Percentiles rank a stretch among this genome's conserved stretches.
phyloP scores from a whole-genome alignment of 2,113 vertebrate genomes.

The Microcebus lehilahytsara region DNA sequence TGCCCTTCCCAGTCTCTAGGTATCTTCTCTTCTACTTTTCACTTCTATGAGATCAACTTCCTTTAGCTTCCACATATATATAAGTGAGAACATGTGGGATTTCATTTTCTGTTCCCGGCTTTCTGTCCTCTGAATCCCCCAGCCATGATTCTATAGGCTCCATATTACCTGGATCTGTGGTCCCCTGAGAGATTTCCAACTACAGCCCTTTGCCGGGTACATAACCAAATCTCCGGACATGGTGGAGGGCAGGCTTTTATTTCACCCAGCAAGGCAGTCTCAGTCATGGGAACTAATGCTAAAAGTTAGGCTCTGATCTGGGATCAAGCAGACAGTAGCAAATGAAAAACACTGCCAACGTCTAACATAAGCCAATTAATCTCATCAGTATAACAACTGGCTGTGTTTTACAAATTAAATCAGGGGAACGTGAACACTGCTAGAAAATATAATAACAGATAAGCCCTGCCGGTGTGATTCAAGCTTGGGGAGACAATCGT shows the following conservation, averaged over 20 bases:
- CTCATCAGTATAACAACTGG: neutral
- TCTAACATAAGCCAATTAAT: neutral
- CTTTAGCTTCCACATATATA: neutral
- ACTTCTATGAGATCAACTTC: neutral
- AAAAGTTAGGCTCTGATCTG: neutral
- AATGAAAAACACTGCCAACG: neutral
- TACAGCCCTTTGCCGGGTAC: neutral
- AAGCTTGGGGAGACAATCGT: neutral
- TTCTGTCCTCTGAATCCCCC: neutral
- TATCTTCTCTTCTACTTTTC: neutral
- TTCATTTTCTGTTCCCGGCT: neutral
- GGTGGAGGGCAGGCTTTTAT: neutral
- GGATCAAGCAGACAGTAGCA: neutral
- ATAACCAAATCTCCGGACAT: neutral
- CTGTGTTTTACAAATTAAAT: neutral
- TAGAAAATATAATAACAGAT: neutral
- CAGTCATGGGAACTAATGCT: neutral
- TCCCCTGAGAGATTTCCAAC: neutral
- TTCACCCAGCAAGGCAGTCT: neutral
- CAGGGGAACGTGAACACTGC: neutral
- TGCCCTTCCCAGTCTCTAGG: neutral
- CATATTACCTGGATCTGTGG: neutral
- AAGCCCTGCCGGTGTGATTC: neutral
- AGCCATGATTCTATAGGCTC: neutral
- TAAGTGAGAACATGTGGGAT: neutral